These are phyloP conservation scores for Archilochus colubris DNA, from an alignment of 2,113 vertebrate species.

Conservation along the genomic window DNA sequence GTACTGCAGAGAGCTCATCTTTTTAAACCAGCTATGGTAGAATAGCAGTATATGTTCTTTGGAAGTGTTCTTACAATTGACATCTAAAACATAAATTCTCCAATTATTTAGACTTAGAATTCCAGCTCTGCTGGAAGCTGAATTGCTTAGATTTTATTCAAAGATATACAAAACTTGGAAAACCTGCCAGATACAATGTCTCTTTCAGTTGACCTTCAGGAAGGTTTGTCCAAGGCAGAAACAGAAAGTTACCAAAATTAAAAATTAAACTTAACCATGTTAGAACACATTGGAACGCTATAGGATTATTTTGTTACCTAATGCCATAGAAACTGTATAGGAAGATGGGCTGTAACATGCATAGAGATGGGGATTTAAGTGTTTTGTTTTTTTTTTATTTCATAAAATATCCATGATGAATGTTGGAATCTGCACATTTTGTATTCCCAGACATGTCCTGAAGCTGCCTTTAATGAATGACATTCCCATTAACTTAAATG, in stretches of 20 bases:
- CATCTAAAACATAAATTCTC: neutral
- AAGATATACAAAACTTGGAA: neutral
- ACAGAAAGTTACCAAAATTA: neutral
- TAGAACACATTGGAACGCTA: neutral
- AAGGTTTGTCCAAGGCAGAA: neutral
- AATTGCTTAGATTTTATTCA: neutral
- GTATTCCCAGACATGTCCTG: neutral
- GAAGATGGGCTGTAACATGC: neutral
- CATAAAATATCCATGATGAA: neutral
- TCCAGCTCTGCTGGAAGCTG: neutral
- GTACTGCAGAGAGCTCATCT: neutral
- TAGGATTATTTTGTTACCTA: neutral
- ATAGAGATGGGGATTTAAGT: neutral
- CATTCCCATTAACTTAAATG: neutral
- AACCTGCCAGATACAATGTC: neutral
- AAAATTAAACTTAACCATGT: neutral
- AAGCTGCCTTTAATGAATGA: neutral
- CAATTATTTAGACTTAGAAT: neutral
- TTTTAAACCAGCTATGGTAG: neutral
- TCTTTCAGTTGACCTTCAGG: neutral
- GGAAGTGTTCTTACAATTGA: neutral
- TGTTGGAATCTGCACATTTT: neutral
- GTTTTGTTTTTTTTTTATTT: neutral
- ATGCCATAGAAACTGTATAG: neutral
- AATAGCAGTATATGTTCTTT: neutral